Evolutionary conservation across 2,888 invertebrate genomes (phyloP).

Genomic region (Nephrotoma flavescens): DNA sequence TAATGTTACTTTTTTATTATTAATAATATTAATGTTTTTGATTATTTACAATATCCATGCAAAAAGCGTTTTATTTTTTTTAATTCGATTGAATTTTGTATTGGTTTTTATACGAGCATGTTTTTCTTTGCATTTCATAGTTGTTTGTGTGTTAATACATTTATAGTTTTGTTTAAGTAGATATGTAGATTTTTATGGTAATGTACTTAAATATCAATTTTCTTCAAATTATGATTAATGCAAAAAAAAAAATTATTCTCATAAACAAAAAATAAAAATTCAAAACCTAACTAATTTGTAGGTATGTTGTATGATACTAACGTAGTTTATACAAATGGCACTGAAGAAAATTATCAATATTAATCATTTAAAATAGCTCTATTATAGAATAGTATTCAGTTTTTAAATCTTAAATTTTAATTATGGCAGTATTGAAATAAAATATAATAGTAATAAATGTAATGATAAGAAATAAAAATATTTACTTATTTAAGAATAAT

Average conservation of each 20-base stretch:
- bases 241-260: background rate
- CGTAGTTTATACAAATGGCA: background rate
- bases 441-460: background rate
- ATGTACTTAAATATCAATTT: background rate
- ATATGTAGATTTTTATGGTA: background rate
- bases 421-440: background rate
- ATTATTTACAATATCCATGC: constrained; percentile 5
- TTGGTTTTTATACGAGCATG: background rate
- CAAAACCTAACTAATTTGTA: background rate
- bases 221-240: background rate
- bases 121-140: background rate
- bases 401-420: background rate
- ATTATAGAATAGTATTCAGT: background rate
- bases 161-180: background rate
- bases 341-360: background rate
- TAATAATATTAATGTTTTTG: background rate
- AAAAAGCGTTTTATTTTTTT: constrained; percentile 2
- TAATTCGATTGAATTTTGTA: background rate
- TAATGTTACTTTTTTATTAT: constrained; percentile 3
- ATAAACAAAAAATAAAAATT: background rate
- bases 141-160: background rate
- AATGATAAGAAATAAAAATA: background rate
- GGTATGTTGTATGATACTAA: background rate
- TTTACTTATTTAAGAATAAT: background rate
- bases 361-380: background rate